Percentiles rank a stretch among this genome's conserved stretches.
Conservation (phyloP, 1,140 invertebrate species). For the Ceratina calcarata region DNA sequence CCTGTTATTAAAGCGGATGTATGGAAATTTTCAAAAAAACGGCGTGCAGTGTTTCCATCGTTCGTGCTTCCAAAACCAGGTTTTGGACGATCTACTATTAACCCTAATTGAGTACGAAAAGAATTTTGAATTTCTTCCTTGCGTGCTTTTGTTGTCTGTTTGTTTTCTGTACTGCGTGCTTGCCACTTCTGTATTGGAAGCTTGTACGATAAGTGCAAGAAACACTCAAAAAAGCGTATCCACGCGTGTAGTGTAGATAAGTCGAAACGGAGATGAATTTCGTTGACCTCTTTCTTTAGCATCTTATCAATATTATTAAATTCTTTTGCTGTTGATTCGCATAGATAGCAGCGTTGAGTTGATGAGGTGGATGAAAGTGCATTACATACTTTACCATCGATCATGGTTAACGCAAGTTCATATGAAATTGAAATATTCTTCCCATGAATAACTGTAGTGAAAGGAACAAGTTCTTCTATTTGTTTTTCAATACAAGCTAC, state of each 20-base stretch:
- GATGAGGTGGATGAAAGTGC: constrained; percentile 2
- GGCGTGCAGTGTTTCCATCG: constrained; percentile 60
- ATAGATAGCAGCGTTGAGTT: constrained; percentile 39
- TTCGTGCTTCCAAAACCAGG: constrained; percentile 49
- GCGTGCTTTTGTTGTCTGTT: not conserved
- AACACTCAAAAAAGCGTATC: constrained; percentile 40
- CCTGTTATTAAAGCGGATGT: constrained; percentile 22
- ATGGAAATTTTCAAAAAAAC: constrained; percentile 46
- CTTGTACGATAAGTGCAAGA: constrained; percentile 34
- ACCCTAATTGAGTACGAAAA: constrained; percentile 7
- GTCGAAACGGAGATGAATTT: constrained; percentile 23
- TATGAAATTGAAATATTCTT: constrained; percentile 39
- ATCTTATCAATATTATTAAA: constrained; percentile 14
- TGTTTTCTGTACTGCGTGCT: not conserved
- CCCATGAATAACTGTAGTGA: constrained; percentile 16
- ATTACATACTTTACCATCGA: constrained; percentile 71
- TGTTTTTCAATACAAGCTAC: constrained; percentile 15
- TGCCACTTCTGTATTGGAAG: constrained; percentile 9
- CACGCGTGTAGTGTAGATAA: constrained; percentile 38
- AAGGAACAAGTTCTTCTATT: not conserved
- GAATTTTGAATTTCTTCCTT: constrained; percentile 6
- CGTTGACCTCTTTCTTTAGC: not conserved
- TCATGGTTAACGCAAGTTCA: too few relatives aligned
- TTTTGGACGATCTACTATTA: constrained; percentile 51
- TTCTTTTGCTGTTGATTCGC: constrained; percentile 29